Evolutionary conservation across 2,113 vertebrate genomes (phyloP).

Genomic region (Todiramphus chloris): DNA sequence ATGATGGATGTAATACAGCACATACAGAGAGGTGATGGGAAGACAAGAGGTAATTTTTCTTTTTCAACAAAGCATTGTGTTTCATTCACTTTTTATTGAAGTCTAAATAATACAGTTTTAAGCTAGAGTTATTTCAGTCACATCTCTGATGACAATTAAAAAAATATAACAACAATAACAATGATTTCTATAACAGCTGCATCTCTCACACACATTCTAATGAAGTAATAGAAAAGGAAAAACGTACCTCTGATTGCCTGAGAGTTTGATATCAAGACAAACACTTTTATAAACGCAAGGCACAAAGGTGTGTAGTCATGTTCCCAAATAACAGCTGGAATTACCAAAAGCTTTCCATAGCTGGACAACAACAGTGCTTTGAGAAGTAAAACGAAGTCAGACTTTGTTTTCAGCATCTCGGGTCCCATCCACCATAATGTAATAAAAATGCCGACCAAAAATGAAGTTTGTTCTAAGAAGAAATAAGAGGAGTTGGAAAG

Average conservation of each 20-base stretch:
- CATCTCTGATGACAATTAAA: rapidly evolving
- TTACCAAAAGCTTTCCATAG: slow-evolving; percentile 95
- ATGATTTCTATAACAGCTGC: background rate
- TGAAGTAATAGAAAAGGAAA: background rate
- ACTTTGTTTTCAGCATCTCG: slow-evolving; percentile 39
- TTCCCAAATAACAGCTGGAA: slow-evolving; percentile 97
- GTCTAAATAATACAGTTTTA: background rate
- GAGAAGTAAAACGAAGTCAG: slow-evolving; percentile 80
- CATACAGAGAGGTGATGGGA: background rate
- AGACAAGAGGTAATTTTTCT: background rate
- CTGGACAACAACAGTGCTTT: slow-evolving; percentile 90
- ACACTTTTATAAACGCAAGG: slow-evolving; percentile 89
- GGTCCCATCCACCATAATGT: slow-evolving; percentile 77
- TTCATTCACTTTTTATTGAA: background rate
- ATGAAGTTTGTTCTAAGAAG: slow-evolving; percentile 85
- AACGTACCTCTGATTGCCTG: slow-evolving; percentile 90
- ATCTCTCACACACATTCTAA: background rate
- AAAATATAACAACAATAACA: background rate
- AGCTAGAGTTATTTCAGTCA: background rate
- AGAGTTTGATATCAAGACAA: slow-evolving; percentile 92
- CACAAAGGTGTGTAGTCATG: slow-evolving; percentile 92
- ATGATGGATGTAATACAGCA: background rate
- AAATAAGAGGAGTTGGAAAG: slow-evolving; percentile 13
- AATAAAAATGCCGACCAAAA: slow-evolving; percentile 82
- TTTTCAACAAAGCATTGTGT: background rate